Percentiles rank a stretch among this genome's conserved stretches.
These are phyloP conservation scores for Phaonia tiefii DNA, from an alignment of 2,888 invertebrate species.

Conservation along the genomic window DNA sequence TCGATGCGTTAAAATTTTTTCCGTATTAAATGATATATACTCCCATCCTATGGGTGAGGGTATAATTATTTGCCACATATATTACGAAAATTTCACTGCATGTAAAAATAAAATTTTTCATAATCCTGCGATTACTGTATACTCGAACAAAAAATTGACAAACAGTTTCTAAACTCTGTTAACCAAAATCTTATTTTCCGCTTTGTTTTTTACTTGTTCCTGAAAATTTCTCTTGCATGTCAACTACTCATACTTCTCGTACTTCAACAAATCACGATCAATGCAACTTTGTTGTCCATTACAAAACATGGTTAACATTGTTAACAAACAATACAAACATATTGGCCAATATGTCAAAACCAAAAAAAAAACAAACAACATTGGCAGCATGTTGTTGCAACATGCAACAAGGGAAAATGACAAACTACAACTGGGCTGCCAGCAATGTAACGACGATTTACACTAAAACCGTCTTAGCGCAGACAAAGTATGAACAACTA, in stretches of 20 bases:
- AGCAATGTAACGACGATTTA: slow-evolving; percentile 23
- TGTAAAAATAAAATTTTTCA: too few species aligned
- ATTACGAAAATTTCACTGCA: too few species aligned
- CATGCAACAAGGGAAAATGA: slow-evolving; percentile 2
- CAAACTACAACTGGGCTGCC: background rate
- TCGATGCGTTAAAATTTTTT: too few species aligned
- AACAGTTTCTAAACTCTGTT: too few species aligned
- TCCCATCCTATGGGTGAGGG: too few species aligned
- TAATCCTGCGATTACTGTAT: too few species aligned
- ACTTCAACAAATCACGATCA: slow-evolving; percentile 13
- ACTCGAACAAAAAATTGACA: too few species aligned
- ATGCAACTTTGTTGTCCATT: slow-evolving; percentile 23
- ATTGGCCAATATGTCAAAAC: background rate
- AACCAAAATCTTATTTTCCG: too few species aligned
- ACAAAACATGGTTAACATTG: background rate
- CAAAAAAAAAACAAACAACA: too few species aligned
- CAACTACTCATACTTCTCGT: background rate
- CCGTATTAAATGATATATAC: too few species aligned
- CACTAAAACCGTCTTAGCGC: background rate
- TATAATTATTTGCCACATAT: too few species aligned
- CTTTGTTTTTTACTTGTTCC: too few species aligned
- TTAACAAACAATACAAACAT: slow-evolving; percentile 15
- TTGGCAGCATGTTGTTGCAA: background rate
- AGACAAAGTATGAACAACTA: background rate
- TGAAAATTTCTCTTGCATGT: background rate